Evolutionary conservation across 2,113 vertebrate species (phyloP), one percentile per base, ranked within the genome.

Genomic region (Paraplagusia blochii): DNA sequence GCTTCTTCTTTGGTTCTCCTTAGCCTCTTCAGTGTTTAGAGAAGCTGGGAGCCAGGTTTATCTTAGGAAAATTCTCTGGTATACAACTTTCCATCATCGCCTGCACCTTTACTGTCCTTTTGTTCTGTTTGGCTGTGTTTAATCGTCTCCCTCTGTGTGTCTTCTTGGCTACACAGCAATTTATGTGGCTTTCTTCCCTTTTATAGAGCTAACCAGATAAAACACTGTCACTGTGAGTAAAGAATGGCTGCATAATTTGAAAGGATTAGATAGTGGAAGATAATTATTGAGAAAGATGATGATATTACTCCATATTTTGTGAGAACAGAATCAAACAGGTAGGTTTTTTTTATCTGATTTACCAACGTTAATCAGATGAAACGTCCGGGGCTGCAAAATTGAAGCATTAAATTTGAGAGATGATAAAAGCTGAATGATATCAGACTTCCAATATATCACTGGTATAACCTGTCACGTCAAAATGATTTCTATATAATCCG

Each of bases 201-300:
- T 85, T 74, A 59, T 76, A 53, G 69, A 38, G 8, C 44, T 36
- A 13, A 13, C 42, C 49, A 60, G 54, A 15, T 55, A 63, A 69
- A 44, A 59, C 44, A 22, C 33, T 10, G 13, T 33, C 33, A 33
- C 16, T 47, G 52, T 39, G 42, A 39, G 44, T 22, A 50, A 11
- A 49, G 44, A 71, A 54, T 50, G 29, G 6, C 22, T 29, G 22
- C 22, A 29, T 29, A 29, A 29, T 29, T 29, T 2, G 6, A 29
- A 6, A 29, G 6, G 22, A 29, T 29, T 6, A 4, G 22, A 6
- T 29, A 29, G 2, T 29, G 6, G 6, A 6, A 29, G 22, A 29
- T 29, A 29, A 29, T 29, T 29, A 29, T 29, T 29, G 22, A 29
- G 6, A 29, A 29, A 29, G 2, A 29, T 29, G 2, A 29, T 29